Base-by-base conservation (phyloP, 2,797 vertebrate genomes). In the Potorous gilbertii region DNA sequence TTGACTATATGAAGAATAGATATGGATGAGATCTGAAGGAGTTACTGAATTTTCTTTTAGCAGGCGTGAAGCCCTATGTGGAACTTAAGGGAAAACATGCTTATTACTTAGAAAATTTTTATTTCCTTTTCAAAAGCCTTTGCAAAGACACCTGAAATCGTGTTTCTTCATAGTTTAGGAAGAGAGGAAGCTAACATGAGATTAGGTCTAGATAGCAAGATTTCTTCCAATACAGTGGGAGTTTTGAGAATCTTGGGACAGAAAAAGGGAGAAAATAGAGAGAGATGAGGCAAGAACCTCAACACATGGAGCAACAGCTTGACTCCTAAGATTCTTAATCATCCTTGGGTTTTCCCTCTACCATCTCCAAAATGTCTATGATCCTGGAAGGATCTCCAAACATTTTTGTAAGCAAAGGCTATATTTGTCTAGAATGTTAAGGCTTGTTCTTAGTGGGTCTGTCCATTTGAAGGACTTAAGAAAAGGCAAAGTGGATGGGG, bases 91-190 rank as follows among this genome's bases (percentile, higher is more conserved):
- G 89, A 94, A 93, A 92, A 13, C 34, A 46, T 5, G 21, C 91
- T 97, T 90, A 54, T 81, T 90, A 96, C 57, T 93, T 94, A 81
- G 94, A 96, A 93, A 92, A 29, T 6, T 89, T 16, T 87, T 93
- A 12, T 5, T 89, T 93, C 13, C 93, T 59, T 95, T n/a, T 4
- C 1, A n/a, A 66, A 16, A n/a, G 34, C 5, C 62, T 34, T 66
- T n/a, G 14, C 13, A n/a, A 66, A 62, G 59, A 34, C 31, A 1
- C 3, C 13, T 31, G 31, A 4, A 66, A n/a, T 66, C 13, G 59
- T 16, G 11, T 66, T n/a, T 34, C 31, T 66, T 34, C 12, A 34
- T 66, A 66, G 14, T 1, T 66, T 66, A 66, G 31, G 34, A n/a
- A 66, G 14, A 66, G 4, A 66, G 4, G 14, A 66, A 29, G 14